Base-by-base conservation (phyloP, 2,888 invertebrate species). In the Meandrusa payeni region DNA sequence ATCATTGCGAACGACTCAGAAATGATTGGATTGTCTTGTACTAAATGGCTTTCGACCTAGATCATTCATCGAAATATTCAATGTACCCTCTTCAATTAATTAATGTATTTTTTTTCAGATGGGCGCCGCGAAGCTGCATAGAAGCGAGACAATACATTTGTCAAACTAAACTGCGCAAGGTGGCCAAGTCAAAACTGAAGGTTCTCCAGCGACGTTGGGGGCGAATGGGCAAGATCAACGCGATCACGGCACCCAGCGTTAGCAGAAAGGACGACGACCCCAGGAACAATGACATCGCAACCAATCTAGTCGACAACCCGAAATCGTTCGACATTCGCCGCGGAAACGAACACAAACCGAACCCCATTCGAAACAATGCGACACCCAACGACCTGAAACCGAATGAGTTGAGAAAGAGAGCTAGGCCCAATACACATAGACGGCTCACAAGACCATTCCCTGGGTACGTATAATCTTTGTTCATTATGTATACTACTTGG, bases 61-160 rank as follows among this genome's bases (percentile, higher is more conserved):
- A n/a, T n/a, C n/a, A n/a, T n/a, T n/a, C n/a, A n/a, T n/a, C n/a
- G n/a, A n/a, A n/a, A n/a, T n/a, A n/a, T n/a, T n/a, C n/a, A n/a
- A n/a, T n/a, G n/a, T n/a, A n/a, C n/a, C n/a, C n/a, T n/a, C n/a
- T n/a, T n/a, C n/a, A n/a, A 11, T 11, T 20, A 22, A 28, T 28
- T 23, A 33, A 12, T 10, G 7, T 12, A 23, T 31, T 36, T 5
- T 7, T 27, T 37, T 82, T 45, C 78, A 91, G 91, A 63, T 94
- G 94, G 94, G 89, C 89, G 33, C 89, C 92, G 1, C 85, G 89
- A 28, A 90, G 85, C 61, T 94, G 94, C 76, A 69, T 91, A 45
- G 89, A 91, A 48, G 74, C 79, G 6, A 91, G 90, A 48, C 90
- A 91, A 62, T 94, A 88, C 79, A 91, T 94, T 62, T 94, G 94